Conservation (phyloP, 1,140 invertebrate genomes). For the Papilio polyxenes region DNA sequence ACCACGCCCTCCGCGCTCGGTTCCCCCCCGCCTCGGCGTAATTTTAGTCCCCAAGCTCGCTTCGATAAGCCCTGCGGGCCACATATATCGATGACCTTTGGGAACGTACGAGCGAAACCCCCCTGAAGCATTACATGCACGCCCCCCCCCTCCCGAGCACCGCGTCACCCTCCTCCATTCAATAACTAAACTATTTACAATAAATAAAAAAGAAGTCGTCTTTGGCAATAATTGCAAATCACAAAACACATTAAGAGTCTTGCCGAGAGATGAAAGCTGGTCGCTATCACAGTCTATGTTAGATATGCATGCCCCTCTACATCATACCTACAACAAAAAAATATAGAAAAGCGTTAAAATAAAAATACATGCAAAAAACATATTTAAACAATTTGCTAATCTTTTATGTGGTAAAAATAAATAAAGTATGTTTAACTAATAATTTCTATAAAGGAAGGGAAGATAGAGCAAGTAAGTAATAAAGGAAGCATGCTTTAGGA, state of each 20-base stretch:
- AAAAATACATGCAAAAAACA: conserved; percentile 66
- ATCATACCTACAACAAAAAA: conserved; percentile 79
- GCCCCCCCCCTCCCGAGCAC: conserved; percentile 52
- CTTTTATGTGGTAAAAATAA: not conserved
- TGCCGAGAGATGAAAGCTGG: conserved; percentile 57
- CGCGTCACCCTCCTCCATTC: conserved; percentile 45
- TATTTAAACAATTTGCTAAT: conserved; percentile 40
- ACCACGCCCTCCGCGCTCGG: conserved; percentile 66
- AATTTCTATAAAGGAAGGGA: not conserved
- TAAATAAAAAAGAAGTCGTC: conserved; percentile 61
- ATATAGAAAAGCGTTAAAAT: conserved; percentile 73
- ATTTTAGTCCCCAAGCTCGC: conserved; percentile 82
- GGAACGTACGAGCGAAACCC: conserved; percentile 32
- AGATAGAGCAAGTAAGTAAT: not conserved
- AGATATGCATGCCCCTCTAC: conserved; percentile 73
- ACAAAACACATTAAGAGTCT: conserved; percentile 66
- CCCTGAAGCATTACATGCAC: conserved; percentile 73
- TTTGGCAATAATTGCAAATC: conserved; percentile 59
- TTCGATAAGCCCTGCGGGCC: conserved; percentile 70
- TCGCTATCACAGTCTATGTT: conserved; percentile 76
- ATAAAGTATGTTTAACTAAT: not conserved
- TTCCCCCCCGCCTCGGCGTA: conserved; percentile 64
- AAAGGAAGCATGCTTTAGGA: not conserved
- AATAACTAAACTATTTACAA: conserved; percentile 62
- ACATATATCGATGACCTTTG: conserved; percentile 49